Evolutionary conservation across 2,113 vertebrate genomes (phyloP).

Genomic region (Apodemus speciosus): DNA sequence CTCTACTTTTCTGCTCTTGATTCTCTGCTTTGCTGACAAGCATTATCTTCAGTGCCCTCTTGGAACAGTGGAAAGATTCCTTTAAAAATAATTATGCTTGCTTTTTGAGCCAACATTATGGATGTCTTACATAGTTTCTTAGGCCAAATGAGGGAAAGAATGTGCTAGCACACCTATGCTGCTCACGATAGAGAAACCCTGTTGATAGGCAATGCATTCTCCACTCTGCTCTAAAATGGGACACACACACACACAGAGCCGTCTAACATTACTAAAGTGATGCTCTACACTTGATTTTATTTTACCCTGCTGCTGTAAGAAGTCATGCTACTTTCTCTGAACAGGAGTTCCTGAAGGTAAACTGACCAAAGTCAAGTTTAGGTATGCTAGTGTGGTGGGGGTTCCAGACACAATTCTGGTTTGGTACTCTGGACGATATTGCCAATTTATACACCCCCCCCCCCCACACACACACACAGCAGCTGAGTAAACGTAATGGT

Average conservation of each 20-base stretch:
- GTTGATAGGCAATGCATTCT: background rate
- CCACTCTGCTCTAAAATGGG: background rate
- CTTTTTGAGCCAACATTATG: background rate
- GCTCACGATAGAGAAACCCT: background rate
- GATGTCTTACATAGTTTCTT: background rate
- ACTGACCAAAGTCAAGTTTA: no score
- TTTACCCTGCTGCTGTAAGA: background rate
- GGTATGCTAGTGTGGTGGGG: no score
- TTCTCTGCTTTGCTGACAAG: background rate
- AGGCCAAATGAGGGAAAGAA: background rate
- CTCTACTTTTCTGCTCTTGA: no score
- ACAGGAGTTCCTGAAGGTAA: no score
- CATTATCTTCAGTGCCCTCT: background rate
- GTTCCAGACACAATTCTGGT: no score
- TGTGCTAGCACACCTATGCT: background rate
- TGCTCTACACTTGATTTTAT: background rate
- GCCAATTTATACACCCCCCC: no score
- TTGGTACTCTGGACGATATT: no score
- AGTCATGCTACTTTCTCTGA: no score
- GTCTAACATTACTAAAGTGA: background rate
- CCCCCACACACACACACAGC: no score
- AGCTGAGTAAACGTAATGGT: background rate
- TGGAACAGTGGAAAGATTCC: background rate
- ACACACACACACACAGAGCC: no score
- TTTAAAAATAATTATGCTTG: background rate